A percentile compares a stretch with the other conserved stretches of the same genome.
These are phyloP conservation scores for Hetaerina americana DNA, from an alignment of 1,140 invertebrate species.

Conservation along the genomic window DNA sequence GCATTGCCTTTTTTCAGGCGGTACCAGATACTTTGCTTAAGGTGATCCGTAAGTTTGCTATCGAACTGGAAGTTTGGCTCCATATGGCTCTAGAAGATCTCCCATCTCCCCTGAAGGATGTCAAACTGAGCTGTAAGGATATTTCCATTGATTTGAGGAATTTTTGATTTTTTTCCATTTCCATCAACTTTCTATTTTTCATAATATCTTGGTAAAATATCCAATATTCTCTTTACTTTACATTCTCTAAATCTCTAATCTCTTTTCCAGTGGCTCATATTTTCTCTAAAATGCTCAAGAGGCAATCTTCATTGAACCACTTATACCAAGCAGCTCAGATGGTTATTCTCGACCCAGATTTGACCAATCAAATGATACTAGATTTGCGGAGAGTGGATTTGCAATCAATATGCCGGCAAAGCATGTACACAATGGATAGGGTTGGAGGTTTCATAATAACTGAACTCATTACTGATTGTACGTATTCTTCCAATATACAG, in stretches of 20 bases:
- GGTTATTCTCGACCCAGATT: conserved; percentile 39
- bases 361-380: conserved; percentile 41
- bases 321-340: conserved; percentile 43
- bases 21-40: conserved; percentile 32
- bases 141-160: neutral
- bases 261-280: conserved; percentile 28
- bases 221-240: neutral
- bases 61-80: conserved; percentile 38
- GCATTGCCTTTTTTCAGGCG: neutral
- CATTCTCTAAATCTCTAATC: conserved; percentile 21
- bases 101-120: conserved; percentile 34
- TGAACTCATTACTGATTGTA: neutral
- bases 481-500: no score
- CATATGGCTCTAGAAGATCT: conserved; percentile 34
- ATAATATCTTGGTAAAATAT: no score
- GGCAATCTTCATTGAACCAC: conserved; percentile 47
- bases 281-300: conserved; percentile 39
- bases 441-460: neutral
- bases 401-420: conserved; percentile 31
- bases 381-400: conserved; percentile 36
- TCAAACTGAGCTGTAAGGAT: conserved; percentile 28
- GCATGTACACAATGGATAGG: conserved; percentile 23
- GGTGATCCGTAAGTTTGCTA: conserved; percentile 41
- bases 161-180: no score
- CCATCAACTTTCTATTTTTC: no score